Percentiles rank a stretch among this genome's conserved stretches.
These are phyloP conservation scores for Drosophila diplacantha DNA, from an alignment of 2,888 invertebrate species.

Conservation along the genomic window DNA sequence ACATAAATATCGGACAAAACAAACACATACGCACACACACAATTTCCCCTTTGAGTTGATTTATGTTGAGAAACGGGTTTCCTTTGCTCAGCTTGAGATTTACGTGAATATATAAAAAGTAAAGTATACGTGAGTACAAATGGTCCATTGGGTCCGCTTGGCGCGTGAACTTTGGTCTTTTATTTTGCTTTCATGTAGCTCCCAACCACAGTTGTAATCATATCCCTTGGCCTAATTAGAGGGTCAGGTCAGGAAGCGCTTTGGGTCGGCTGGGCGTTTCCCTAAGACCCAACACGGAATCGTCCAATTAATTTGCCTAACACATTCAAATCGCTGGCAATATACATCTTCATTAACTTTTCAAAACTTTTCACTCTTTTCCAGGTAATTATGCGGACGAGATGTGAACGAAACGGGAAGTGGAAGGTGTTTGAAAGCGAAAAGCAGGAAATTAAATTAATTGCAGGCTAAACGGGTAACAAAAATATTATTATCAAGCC, in stretches of 20 bases:
- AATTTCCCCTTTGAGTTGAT: slow-evolving; percentile 31
- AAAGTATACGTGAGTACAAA: neutral
- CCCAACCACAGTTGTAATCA: slow-evolving; percentile 31
- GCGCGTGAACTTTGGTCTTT: slow-evolving; percentile 35
- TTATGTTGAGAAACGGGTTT: slow-evolving; percentile 39
- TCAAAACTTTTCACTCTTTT: slow-evolving; percentile 49
- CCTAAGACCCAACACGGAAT: slow-evolving; percentile 32
- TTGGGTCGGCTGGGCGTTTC: slow-evolving; percentile 21
- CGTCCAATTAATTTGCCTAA: slow-evolving; percentile 58
- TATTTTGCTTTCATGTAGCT: slow-evolving; percentile 25
- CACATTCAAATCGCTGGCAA: slow-evolving; percentile 47
- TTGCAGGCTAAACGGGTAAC: slow-evolving; percentile 19
- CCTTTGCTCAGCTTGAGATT: slow-evolving; percentile 17
- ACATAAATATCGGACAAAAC: slow-evolving; percentile 24
- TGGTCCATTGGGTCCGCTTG: slow-evolving; percentile 27
- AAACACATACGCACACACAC: slow-evolving; percentile 6
- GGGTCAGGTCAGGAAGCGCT: slow-evolving; percentile 31
- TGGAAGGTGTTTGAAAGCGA: neutral
- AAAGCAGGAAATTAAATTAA: slow-evolving; percentile 9
- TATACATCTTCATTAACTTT: slow-evolving; percentile 62
- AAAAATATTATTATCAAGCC: neutral
- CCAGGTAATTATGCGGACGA: slow-evolving; percentile 45
- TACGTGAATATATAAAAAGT: slow-evolving; percentile 6
- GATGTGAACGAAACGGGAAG: slow-evolving; percentile 2
- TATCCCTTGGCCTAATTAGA: slow-evolving; percentile 37